Evolutionary conservation across 2,888 invertebrate species (phyloP).

Genomic region (Ophion ellenae): DNA sequence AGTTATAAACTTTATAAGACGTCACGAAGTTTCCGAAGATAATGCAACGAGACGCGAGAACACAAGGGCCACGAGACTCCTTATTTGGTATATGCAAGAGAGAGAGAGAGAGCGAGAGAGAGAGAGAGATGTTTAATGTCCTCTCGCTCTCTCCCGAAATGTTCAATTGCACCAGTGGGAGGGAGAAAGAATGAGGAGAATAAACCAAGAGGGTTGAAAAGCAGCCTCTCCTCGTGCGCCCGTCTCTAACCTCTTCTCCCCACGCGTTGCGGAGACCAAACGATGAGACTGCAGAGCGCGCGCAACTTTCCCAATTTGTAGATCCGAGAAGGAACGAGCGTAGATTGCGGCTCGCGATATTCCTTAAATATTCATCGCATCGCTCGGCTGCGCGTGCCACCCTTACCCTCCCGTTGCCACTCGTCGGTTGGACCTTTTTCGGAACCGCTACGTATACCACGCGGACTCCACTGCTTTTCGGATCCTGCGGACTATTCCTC

Average conservation of each 20-base stretch:
- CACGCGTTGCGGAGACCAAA: conserved; percentile 16
- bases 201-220: not conserved
- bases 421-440: too few relatives aligned
- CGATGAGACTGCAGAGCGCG: conserved; percentile 33
- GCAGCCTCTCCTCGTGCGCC: not conserved
- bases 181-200: not conserved
- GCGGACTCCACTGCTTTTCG: too few relatives aligned
- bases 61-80: conserved; percentile 39
- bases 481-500: too few relatives aligned
- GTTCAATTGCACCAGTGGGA: not conserved
- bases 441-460: too few relatives aligned
- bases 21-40: conserved; percentile 78
- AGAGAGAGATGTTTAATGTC: not conserved
- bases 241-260: not conserved
- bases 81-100: not conserved
- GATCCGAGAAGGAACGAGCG: conserved; percentile 70
- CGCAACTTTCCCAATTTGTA: conserved; percentile 78
- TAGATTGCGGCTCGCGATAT: conserved; percentile 67
- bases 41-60: conserved; percentile 76
- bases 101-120: conserved; percentile 19
- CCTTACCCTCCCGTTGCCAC: too few relatives aligned
- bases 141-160: not conserved
- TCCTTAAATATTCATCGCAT: conserved; percentile 77
- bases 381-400: conserved; percentile 49
- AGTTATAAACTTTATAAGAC: conserved; percentile 77